Evolutionary conservation across 2,888 invertebrate genomes (phyloP).

Genomic region (Lamellibrachia satsuma): DNA sequence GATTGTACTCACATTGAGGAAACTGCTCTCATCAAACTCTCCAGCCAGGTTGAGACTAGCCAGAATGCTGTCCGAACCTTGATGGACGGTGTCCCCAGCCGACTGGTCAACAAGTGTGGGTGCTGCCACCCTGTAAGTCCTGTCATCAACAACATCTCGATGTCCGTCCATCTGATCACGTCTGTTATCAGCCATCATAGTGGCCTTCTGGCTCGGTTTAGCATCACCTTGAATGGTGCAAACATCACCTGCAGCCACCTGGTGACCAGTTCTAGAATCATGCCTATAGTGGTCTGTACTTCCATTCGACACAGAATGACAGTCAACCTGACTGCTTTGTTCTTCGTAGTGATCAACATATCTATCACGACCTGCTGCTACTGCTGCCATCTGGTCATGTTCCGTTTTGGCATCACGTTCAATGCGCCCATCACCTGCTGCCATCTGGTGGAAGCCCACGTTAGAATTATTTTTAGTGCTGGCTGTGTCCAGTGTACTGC

Average conservation of each 20-base stretch:
- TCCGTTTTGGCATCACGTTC: background rate
- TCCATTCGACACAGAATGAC: background rate
- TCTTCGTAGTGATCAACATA: background rate
- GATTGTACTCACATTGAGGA: conserved; percentile 32
- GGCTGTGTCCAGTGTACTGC: background rate
- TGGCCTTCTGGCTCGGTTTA: background rate
- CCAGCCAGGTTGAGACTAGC: background rate
- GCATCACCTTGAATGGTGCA: background rate
- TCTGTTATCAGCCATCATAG: background rate
- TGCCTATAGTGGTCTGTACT: background rate
- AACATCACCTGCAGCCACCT: background rate
- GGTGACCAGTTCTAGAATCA: background rate
- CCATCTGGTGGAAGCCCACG: background rate
- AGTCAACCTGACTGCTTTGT: background rate
- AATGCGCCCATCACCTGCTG: background rate
- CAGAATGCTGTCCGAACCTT: background rate
- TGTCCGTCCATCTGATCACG: background rate
- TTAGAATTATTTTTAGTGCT: too few relatives aligned
- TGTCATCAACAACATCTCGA: background rate
- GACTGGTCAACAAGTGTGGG: background rate
- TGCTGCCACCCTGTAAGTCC: background rate
- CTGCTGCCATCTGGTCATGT: background rate
- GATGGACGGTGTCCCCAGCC: background rate
- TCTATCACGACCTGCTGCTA: background rate
- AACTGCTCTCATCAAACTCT: background rate